Evolutionary conservation across 2,888 invertebrate genomes (phyloP).

Genomic region (Ditula angustiorana): DNA sequence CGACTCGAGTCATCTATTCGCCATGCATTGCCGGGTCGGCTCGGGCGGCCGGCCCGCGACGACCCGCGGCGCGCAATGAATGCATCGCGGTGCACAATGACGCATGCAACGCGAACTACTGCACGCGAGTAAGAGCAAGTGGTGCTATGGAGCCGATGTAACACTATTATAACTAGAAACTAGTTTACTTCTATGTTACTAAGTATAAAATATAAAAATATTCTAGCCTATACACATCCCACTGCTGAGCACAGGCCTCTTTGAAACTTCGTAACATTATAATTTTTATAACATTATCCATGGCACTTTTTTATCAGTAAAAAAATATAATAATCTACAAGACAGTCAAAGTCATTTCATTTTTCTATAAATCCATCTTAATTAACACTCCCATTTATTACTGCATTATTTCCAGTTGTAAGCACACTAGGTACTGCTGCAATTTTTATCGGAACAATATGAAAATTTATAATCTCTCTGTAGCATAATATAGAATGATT

Average conservation of each 20-base stretch:
- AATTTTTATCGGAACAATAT: background rate
- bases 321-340: no score
- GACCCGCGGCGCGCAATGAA: constrained; percentile 47
- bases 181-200: constrained; percentile 22
- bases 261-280: no score
- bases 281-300: no score
- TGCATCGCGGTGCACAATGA: constrained; percentile 51
- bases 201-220: background rate
- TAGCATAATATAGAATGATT: no score
- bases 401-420: no score
- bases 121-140: constrained; percentile 79
- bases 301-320: no score
- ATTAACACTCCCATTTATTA: no score
- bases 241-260: background rate
- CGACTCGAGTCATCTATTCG: constrained; percentile 42
- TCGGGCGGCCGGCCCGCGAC: constrained; percentile 30
- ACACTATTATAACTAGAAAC: constrained; percentile 55
- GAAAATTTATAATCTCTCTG: no score
- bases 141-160: constrained; percentile 81
- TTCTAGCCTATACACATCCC: background rate
- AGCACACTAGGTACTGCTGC: background rate
- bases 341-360: no score
- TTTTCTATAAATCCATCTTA: no score
- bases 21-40: constrained; percentile 42
- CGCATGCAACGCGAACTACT: constrained; percentile 61